phyloP scores from a whole-genome alignment of 2,797 vertebrate species.

The Hippoglossus hippoglossus region DNA sequence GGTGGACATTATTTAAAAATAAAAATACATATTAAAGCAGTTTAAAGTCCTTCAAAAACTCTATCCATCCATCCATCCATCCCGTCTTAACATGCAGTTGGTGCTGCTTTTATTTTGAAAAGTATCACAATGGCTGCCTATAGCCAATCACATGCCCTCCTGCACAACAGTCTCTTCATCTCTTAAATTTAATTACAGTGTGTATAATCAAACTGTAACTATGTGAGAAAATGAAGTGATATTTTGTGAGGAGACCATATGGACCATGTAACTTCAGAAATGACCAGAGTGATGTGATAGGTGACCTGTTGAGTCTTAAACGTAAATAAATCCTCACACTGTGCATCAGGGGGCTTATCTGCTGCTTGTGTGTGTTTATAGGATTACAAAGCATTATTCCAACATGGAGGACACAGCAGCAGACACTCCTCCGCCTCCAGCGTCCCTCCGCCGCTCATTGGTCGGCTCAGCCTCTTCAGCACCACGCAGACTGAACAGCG shows the following conservation, averaged over 20 bases:
- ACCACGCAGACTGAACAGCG: conserved; percentile 84
- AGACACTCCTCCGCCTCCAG: conserved; percentile 66
- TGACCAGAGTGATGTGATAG: background rate
- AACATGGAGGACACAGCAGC: conserved; percentile 58
- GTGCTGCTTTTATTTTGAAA: conserved; percentile 53
- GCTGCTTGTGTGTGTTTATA: background rate
- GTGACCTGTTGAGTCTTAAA: conserved; percentile 17
- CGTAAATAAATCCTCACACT: background rate
- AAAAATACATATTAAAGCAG: too few relatives aligned
- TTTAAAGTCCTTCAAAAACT: too few relatives aligned
- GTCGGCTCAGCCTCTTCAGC: conserved; percentile 81
- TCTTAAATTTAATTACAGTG: background rate
- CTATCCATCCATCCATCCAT: background rate
- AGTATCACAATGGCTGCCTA: background rate
- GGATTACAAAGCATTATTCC: conserved; percentile 36
- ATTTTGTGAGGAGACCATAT: background rate
- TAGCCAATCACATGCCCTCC: conserved; percentile 21
- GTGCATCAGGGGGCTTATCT: background rate
- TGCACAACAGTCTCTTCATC: background rate
- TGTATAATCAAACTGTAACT: background rate
- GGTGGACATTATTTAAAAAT: too few relatives aligned
- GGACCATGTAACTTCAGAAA: background rate
- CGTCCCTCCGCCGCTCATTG: conserved; percentile 70
- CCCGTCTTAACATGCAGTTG: background rate
- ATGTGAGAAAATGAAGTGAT: background rate